Base-by-base conservation (phyloP, 2,113 vertebrate species). In the Corythaixoides concolor region DNA sequence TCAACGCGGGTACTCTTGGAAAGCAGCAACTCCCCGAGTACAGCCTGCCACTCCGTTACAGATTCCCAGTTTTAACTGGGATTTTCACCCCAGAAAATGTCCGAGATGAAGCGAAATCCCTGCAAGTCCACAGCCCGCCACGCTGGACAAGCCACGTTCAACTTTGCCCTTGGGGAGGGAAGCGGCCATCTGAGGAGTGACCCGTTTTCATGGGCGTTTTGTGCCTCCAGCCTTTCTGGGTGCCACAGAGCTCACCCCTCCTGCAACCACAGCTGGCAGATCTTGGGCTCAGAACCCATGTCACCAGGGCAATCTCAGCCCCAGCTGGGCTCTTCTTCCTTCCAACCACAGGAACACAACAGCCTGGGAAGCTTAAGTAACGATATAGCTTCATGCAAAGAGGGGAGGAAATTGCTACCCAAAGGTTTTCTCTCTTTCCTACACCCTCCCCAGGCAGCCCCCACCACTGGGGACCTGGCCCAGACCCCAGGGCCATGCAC, bases 1-100 rank as follows among this genome's bases (percentile, higher is more conserved):
- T 98, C 98, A 98, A 91, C 60, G 1, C 13, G 93, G 97, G 98
- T 98, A 98, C 96, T 97, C 94, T 86, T 95, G 96, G 77, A 91
- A 98, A 97, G 90, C 55, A 73, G 64, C 83, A 89, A 74, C 70
- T 97, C 94, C 53, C 80, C 0, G 32, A 85, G 62, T 32, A 90
- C 82, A 91, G 66, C 19, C 47, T 69, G 33, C 63, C 12, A 4
- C 28, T 49, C 72, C 7, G 49, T 37, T 64, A 39, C 76, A 67
- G 41, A 37, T 18, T 24, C 60, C 22, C 62, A 50, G 32, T 45
- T 72, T 72, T 55, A 70, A 67, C 41, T 62, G 43, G 63, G 76
- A 66, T 62, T 53, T 67, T 75, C 69, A 56, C 15, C 49, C 39
- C 45, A 70, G 41, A 43, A 88, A 70, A 73, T 1, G 28, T 9